Conservation (phyloP, 2,888 invertebrate species). For the Orchesella flavescens region DNA sequence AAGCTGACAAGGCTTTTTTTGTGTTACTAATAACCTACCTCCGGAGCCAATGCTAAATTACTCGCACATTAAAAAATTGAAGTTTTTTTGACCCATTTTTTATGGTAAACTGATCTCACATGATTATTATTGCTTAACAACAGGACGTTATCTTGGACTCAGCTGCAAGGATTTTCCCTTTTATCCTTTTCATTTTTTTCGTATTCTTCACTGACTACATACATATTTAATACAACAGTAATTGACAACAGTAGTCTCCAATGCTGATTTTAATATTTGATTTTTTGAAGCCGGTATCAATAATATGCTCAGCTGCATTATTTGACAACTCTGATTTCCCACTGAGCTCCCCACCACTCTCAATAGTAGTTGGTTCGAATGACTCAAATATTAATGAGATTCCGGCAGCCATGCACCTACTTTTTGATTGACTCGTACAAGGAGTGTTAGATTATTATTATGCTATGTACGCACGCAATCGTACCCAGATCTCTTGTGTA, state of each 20-base stretch:
- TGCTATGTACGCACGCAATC: no score
- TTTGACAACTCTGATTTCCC: constrained; percentile 36
- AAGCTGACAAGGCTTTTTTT: constrained; percentile 19
- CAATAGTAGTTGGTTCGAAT: no score
- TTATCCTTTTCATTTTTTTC: constrained; percentile 17
- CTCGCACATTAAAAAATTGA: constrained; percentile 60
- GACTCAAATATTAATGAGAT: constrained; percentile 9
- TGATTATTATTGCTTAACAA: constrained; percentile 61
- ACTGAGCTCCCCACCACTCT: constrained; percentile 1
- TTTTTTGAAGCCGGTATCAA: constrained; percentile 48
- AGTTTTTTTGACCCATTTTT: constrained; percentile 69
- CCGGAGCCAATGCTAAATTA: constrained; percentile 61
- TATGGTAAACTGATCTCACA: constrained; percentile 69
- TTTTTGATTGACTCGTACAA: not conserved
- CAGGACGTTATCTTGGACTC: constrained; percentile 1
- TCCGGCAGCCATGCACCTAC: constrained; percentile 23
- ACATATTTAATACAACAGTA: not conserved
- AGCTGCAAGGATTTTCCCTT: constrained; percentile 26
- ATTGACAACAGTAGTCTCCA: not conserved
- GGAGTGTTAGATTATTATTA: no score
- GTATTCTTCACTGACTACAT: constrained; percentile 5
- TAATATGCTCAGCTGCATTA: not conserved
- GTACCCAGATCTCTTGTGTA: no score
- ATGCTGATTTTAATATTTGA: constrained; percentile 21
- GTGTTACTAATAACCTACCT: constrained; percentile 47